phyloP scores from a whole-genome alignment of 2,888 invertebrate species.

The Drosophila macrospina region DNA sequence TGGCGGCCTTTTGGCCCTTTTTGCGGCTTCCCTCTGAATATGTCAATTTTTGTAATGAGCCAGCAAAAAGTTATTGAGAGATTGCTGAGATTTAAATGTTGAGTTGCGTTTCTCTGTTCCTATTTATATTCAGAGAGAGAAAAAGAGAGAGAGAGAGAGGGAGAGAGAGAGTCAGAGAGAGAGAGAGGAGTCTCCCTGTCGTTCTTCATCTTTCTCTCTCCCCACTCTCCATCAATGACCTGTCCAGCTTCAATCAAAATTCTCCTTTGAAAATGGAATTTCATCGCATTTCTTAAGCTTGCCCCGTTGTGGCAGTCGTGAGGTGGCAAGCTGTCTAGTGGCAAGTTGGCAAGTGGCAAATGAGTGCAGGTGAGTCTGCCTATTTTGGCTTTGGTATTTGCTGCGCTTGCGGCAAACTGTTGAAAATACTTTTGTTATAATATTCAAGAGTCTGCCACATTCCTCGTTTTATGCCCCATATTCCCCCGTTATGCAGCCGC shows the following conservation, averaged over 20 bases:
- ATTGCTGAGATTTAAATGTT: constrained; percentile 5
- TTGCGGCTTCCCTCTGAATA: constrained; percentile 32
- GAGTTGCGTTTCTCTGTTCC: neutral
- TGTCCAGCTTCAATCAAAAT: constrained; percentile 2
- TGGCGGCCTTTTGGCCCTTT: constrained; percentile 7
- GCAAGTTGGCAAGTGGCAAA: constrained; percentile 15
- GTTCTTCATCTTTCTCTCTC: neutral
- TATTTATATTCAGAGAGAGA: too few species aligned
- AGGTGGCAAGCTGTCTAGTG: constrained; percentile 4
- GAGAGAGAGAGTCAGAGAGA: too few species aligned
- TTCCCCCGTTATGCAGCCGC: constrained; percentile 28
- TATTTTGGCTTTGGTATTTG: constrained; percentile 47
- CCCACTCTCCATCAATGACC: neutral
- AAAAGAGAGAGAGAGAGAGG: too few species aligned
- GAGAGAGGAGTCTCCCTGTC: too few species aligned
- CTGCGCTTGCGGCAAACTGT: constrained; percentile 64
- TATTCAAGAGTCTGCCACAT: constrained; percentile 47
- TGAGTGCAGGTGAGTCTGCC: constrained; percentile 40
- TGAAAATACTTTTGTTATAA: constrained; percentile 67
- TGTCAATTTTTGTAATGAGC: constrained; percentile 70
- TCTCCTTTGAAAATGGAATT: constrained; percentile 55
- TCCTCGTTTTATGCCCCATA: neutral
- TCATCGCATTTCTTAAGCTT: constrained; percentile 39
- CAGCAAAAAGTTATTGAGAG: constrained; percentile 37
- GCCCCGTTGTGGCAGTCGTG: neutral